Conservation (phyloP, 1,140 invertebrate species). For the Holotrichia oblita region DNA sequence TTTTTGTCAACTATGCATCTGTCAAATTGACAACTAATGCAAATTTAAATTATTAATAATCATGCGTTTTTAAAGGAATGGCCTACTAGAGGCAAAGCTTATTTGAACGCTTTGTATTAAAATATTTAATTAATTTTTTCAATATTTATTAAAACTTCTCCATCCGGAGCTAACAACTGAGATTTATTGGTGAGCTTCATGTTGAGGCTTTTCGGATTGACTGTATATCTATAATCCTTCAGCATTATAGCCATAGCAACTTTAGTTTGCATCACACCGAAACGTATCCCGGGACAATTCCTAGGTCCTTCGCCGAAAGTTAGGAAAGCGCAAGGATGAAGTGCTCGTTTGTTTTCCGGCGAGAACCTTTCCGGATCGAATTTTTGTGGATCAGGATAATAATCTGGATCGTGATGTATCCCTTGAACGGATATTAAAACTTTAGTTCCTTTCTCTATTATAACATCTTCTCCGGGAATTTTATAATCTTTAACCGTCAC, state of each 20-base stretch:
- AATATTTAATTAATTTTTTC: neutral
- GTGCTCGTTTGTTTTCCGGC: constrained; percentile 61
- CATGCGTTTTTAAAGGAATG: too few relatives aligned
- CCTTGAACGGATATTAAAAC: constrained; percentile 64
- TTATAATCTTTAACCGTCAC: constrained; percentile 60
- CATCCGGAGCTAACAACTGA: neutral
- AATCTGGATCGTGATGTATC: constrained; percentile 68
- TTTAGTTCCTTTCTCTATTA: constrained; percentile 60
- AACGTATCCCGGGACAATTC: constrained; percentile 74
- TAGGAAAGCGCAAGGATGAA: constrained; percentile 68
- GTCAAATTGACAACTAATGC: too few relatives aligned
- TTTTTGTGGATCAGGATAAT: constrained; percentile 67
- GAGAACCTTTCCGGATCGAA: constrained; percentile 72
- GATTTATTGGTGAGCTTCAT: neutral
- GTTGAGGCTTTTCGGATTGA: neutral
- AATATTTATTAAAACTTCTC: neutral
- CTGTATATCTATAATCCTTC: constrained; percentile 55
- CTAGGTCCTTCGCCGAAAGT: constrained; percentile 78
- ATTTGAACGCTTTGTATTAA: too few relatives aligned
- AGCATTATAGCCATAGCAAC: constrained; percentile 61
- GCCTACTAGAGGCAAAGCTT: too few relatives aligned
- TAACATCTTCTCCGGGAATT: constrained; percentile 62
- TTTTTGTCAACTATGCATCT: too few relatives aligned
- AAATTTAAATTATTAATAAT: too few relatives aligned
- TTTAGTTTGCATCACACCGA: constrained; percentile 62